Evolutionary conservation across 2,888 invertebrate species (phyloP).

Genomic region (Rhyacophila evoluta): DNA sequence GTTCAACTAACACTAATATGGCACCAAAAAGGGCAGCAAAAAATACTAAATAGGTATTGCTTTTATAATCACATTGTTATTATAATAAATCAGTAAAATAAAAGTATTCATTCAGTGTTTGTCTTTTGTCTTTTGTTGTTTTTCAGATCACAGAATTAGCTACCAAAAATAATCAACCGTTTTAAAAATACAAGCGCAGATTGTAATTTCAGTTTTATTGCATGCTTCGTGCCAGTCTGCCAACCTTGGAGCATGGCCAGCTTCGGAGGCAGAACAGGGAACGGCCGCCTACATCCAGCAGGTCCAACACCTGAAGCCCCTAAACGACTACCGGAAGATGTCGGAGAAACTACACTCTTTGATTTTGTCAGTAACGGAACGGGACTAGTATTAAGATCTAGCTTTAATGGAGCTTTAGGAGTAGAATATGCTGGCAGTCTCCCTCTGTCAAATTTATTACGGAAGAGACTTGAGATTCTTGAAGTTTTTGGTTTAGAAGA

Average conservation of each 20-base stretch:
- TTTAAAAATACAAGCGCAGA: background rate
- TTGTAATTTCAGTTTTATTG: background rate
- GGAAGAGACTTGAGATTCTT: slow-evolving; percentile 52
- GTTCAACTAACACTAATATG: too few relatives aligned
- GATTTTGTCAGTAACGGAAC: slow-evolving; percentile 33
- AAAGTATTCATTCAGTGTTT: too few relatives aligned
- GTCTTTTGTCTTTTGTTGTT: too few relatives aligned
- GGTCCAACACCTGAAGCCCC: slow-evolving; percentile 58
- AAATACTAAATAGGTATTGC: too few relatives aligned
- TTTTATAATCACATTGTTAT: too few relatives aligned
- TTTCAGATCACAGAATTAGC: background rate
- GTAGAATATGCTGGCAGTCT: slow-evolving; percentile 40
- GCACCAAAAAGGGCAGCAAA: too few relatives aligned
- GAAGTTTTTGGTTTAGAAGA: slow-evolving; percentile 62
- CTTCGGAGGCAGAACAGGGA: slow-evolving; percentile 70
- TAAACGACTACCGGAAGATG: slow-evolving; percentile 21
- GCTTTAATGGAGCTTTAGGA: slow-evolving; percentile 19
- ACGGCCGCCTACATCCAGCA: slow-evolving; percentile 67
- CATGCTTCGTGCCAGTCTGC: slow-evolving; percentile 26
- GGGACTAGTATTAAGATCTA: background rate
- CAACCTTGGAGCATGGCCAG: slow-evolving; percentile 66
- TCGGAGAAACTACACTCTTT: slow-evolving; percentile 39
- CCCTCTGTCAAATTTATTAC: slow-evolving; percentile 52
- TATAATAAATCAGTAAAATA: too few relatives aligned
- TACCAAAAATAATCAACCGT: background rate